Base-by-base conservation (phyloP, 2,888 invertebrate genomes). In the Rotaria magnacalcarata region DNA sequence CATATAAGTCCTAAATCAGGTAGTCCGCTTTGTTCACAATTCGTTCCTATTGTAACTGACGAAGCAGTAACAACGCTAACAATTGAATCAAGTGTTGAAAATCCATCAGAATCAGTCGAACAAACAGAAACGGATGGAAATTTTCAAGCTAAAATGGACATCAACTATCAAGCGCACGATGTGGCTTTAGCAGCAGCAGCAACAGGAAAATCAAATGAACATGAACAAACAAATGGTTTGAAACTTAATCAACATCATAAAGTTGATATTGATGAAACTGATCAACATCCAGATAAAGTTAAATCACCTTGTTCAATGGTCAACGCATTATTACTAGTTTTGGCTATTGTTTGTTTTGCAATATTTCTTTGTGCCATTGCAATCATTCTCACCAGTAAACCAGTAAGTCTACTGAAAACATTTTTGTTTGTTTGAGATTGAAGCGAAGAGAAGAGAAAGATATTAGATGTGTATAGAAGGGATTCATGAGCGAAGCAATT, bases 281-380 rank as follows among this genome's bases (percentile, higher is more conserved):
- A 47, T 80, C n/a, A 80, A 19, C 80, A 80, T n/a, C 43, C 24
- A 24, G 80, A 43, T 43, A 80, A 80, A 47, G 4, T 19, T 2
- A 43, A 80, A 14, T 10, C 80, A 47, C n/a, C 24, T 47, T 80
- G 47, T 47, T 3, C 47, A 80, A 10, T 43, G 47, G 10, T 67
- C 16, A 80, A 80, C 24, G 47, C 24, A 47, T n/a, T 80, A 21
- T 80, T 43, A 47, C 47, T 80, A 11, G 43, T 19, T 24, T n/a
- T 47, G 8, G 80, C 80, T 43, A 47, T 80, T 14, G 43, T 80
- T 21, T 80, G 80, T 47, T 47, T 80, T 80, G 80, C 80, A 80
- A 11, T 80, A 80, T 47, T 80, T 47, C 80, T 80, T 14, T 21
- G 43, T 47, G n/a, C 10, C 4, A 24, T 80, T 47, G n/a, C 47